A percentile compares a stretch with the other conserved stretches of the same genome.
Conservation (phyloP, 2,797 vertebrate genomes). For the Setipinna tenuifilis region DNA sequence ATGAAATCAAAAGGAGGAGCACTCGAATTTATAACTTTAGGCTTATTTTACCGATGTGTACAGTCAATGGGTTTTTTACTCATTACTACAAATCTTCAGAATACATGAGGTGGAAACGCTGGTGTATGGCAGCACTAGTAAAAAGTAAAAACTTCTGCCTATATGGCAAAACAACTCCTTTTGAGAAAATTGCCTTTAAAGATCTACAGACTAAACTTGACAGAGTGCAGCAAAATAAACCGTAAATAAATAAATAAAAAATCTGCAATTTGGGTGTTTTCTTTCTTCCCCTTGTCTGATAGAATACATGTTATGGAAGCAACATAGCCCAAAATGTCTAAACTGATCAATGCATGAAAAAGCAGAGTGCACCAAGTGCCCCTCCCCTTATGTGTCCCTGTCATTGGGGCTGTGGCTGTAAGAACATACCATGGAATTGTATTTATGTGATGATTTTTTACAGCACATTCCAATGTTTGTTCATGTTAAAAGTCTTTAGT, state of each 20-base stretch:
- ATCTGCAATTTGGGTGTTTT: background rate
- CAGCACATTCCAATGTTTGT: background rate
- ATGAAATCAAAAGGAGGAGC: too few relatives aligned
- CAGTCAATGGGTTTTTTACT: too few relatives aligned
- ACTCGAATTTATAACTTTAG: too few relatives aligned
- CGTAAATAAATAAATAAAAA: too few relatives aligned
- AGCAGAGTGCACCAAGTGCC: background rate
- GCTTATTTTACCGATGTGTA: too few relatives aligned
- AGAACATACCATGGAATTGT: too few relatives aligned
- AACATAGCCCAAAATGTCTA: background rate
- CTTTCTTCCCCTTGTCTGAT: background rate
- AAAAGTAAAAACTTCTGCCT: constrained; percentile 28
- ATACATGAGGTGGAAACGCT: constrained; percentile 42
- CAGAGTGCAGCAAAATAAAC: background rate
- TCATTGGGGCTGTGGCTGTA: too few relatives aligned
- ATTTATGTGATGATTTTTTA: background rate
- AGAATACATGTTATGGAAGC: background rate
- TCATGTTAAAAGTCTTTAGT: background rate
- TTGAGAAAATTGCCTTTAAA: background rate
- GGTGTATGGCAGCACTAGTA: constrained; percentile 51
- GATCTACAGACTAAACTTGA: too few relatives aligned
- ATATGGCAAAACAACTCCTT: background rate
- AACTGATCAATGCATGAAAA: background rate
- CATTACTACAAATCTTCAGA: too few relatives aligned
- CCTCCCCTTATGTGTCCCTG: too few relatives aligned